Conservation (phyloP, 1,140 invertebrate species). For the Neodiprion lecontei region DNA sequence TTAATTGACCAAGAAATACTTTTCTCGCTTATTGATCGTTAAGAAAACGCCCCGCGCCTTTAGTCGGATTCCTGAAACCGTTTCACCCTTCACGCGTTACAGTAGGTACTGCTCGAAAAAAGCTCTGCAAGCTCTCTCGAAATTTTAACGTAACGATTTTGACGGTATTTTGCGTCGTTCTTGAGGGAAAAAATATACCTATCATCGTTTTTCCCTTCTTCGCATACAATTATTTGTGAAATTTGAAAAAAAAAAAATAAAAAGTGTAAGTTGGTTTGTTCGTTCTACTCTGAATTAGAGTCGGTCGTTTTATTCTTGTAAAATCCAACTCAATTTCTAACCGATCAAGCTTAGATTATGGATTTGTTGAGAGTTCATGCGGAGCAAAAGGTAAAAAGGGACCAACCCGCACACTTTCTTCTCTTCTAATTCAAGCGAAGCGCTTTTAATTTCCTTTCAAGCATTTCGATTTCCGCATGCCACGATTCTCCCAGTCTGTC, state of each 20-base stretch:
- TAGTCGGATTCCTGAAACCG: neutral
- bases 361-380: neutral
- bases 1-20: neutral
- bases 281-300: too few relatives aligned
- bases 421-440: neutral
- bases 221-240: too few relatives aligned
- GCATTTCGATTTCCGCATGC: neutral
- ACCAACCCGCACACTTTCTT: neutral
- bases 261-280: too few relatives aligned
- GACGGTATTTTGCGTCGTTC: too few relatives aligned
- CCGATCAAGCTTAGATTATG: neutral
- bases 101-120: neutral
- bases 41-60: neutral
- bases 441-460: neutral
- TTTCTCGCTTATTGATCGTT: neutral
- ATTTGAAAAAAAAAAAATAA: too few relatives aligned
- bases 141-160: too few relatives aligned
- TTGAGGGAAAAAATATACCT: too few relatives aligned
- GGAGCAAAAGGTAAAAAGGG: neutral
- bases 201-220: too few relatives aligned
- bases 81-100: neutral
- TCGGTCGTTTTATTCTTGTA: neutral
- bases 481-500: too few relatives aligned
- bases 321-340: neutral
- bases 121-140: too few relatives aligned